A percentile compares a stretch with the other conserved stretches of the same genome.
Conservation (phyloP, 2,113 vertebrate genomes). For the Otis tarda region DNA sequence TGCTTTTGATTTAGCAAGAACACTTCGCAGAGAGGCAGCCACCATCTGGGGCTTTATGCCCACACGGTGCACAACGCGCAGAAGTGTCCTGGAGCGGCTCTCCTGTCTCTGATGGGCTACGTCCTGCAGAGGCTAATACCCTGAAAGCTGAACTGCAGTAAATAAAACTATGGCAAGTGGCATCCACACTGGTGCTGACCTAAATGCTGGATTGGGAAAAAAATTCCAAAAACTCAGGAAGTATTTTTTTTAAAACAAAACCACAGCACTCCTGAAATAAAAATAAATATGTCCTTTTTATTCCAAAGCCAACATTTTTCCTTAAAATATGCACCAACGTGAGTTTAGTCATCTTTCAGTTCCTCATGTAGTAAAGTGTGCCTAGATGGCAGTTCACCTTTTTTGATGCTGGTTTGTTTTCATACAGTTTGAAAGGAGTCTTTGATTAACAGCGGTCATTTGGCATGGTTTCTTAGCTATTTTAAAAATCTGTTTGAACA, state of each 20-base stretch:
- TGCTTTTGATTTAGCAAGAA: conserved; percentile 57
- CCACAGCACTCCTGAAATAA: neutral
- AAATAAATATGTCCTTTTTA: neutral
- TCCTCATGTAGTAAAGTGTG: neutral
- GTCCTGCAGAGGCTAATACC: neutral
- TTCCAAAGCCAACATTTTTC: neutral
- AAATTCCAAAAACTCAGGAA: neutral
- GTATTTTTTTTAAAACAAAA: neutral
- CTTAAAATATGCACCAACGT: neutral
- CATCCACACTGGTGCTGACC: neutral
- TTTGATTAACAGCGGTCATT: conserved; percentile 17
- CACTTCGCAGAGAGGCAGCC: conserved; percentile 44
- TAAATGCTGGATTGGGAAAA: neutral
- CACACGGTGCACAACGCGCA: neutral
- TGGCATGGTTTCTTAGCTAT: neutral
- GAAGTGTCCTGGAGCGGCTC: neutral
- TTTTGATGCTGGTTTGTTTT: conserved; percentile 20
- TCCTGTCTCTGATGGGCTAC: neutral
- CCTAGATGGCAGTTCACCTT: neutral
- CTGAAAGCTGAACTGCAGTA: neutral
- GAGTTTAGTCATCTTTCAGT: neutral
- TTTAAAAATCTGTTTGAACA: neutral
- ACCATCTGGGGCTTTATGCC: conserved; percentile 47
- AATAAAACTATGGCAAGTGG: neutral
- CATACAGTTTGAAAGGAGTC: neutral